Evolutionary conservation across 2,797 vertebrate genomes (phyloP).

Genomic region (Myiotriccus ornatus): DNA sequence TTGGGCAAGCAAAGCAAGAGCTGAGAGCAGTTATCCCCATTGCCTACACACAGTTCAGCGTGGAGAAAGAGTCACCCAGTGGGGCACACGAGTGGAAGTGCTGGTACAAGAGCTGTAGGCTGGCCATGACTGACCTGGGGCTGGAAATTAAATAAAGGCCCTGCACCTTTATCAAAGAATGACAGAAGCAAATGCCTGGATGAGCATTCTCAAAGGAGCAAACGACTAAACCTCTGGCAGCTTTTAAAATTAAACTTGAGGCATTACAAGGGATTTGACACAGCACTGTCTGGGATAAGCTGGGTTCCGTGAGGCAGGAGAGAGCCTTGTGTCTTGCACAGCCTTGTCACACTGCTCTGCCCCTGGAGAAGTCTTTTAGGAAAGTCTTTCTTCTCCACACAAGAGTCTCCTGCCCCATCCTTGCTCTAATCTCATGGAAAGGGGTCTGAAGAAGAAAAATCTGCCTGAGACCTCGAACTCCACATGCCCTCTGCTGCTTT

Average conservation of each 20-base stretch:
- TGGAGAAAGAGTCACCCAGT: neutral
- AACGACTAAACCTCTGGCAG: neutral
- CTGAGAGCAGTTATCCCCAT: neutral
- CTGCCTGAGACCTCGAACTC: neutral
- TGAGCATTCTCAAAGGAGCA: neutral
- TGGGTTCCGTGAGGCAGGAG: neutral
- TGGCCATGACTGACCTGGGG: neutral
- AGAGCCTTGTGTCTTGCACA: neutral
- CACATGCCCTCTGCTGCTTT: neutral
- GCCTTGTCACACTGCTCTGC: neutral
- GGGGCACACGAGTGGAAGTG: fast-evolving
- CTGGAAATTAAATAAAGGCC: neutral
- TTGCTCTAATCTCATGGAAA: neutral
- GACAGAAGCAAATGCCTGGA: neutral
- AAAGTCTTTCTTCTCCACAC: fast-evolving
- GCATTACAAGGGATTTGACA: neutral
- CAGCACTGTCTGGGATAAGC: too few relatives aligned
- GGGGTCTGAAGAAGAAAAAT: fast-evolving
- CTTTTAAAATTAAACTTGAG: neutral
- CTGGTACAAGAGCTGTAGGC: neutral
- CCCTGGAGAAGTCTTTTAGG: neutral
- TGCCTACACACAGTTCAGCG: neutral
- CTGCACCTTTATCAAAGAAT: neutral
- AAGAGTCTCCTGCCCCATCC: fast-evolving
- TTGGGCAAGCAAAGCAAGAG: neutral